These are phyloP conservation scores for Bombus picipes DNA, from an alignment of 1,140 invertebrate genomes.

Conservation along the genomic window DNA sequence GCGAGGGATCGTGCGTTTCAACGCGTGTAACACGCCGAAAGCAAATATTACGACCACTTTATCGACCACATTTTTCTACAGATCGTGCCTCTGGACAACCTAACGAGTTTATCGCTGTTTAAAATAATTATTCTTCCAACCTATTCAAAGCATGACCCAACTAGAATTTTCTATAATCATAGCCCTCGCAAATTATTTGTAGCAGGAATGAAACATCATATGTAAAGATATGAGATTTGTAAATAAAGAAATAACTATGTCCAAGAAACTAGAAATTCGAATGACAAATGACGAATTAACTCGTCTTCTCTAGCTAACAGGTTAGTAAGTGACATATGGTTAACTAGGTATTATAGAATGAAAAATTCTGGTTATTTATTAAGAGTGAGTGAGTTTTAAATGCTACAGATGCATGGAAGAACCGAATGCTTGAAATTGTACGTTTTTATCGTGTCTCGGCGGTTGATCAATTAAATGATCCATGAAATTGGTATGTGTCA, in stretches of 20 bases:
- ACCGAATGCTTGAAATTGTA: not conserved
- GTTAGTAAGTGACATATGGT: not conserved
- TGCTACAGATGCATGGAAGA: not conserved
- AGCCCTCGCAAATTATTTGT: not conserved
- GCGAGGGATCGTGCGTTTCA: not conserved
- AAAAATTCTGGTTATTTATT: not conserved
- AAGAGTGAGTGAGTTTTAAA: not conserved
- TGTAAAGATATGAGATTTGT: not conserved
- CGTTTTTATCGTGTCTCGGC: not conserved
- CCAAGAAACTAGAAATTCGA: not conserved
- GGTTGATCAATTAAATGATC: not conserved
- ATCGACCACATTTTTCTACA: constrained; percentile 26
- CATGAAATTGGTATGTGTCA: no score
- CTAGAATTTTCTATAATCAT: not conserved
- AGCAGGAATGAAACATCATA: not conserved
- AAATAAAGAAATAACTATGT: not conserved
- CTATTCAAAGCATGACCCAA: not conserved
- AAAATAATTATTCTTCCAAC: constrained; percentile 2
- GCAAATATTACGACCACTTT: constrained; percentile 7
- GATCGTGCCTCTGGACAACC: not conserved
- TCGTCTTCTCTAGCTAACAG: not conserved
- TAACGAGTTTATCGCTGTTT: not conserved
- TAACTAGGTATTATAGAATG: not conserved
- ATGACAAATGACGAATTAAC: not conserved
- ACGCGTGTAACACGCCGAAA: not conserved